Base-by-base conservation (phyloP, 2,797 vertebrate species). In the Enoplosus armatus region DNA sequence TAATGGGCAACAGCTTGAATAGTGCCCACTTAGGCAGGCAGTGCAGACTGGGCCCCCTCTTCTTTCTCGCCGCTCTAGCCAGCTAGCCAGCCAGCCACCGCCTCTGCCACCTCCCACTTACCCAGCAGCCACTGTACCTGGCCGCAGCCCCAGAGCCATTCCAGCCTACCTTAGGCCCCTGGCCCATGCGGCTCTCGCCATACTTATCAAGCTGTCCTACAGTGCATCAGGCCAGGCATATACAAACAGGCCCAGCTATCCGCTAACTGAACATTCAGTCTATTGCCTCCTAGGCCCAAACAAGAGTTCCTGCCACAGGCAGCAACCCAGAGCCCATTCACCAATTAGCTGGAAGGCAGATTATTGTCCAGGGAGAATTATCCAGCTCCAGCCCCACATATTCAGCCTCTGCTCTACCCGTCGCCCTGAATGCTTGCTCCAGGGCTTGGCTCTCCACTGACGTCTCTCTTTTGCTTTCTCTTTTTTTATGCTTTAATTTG, bases 1-100 rank as follows among this genome's bases (percentile, higher is more conserved):
- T 95, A 95, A 96, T 95, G 93, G 95, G 93, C 94, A 94, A 96
- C 95, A 96, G 95, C 95, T 96, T 96, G 95, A 96, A 95, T 95
- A 96, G 95, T 95, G 93, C 95, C 94, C 95, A 96, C 95, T 96
- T 96, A 96, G 93, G 93, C 94, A 95, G 93, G 91, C 92, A 83
- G 79, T 79, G 90, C 79, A 80, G 90, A 89, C 92, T 91, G 92
- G 83, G 87, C 92, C 92, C 91, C 92, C 85, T 90, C 89, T 87
- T 90, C 88, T 83, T 89, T 84, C 85, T 90, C 81, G 59, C 85
- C 16, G 51, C 86, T 90, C 87, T 77, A 87, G 87, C 90, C 86
- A 89, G 82, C 83, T 68, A 88, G 84, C 82, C 88, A 88, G 88
- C 89, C 90, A 87, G 91, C 93, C 85, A 73, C 89, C 81, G 86